These are phyloP conservation scores for Acromyrmex charruanus DNA, from an alignment of 1,140 invertebrate genomes.

Conservation along the genomic window DNA sequence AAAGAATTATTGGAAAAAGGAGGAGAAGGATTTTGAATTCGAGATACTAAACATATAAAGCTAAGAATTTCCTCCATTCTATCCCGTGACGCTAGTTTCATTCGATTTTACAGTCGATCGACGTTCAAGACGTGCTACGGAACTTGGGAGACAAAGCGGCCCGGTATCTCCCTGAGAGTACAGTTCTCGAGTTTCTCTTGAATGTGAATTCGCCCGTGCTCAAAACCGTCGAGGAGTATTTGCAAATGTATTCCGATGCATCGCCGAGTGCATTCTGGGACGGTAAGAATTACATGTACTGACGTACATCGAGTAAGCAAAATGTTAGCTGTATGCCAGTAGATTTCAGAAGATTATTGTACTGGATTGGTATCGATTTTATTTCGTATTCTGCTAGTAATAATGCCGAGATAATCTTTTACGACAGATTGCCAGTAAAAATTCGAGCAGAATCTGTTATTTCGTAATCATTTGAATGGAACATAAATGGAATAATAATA, in stretches of 20 bases:
- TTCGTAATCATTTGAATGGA: not conserved
- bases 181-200: constrained; percentile 75
- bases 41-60: constrained; percentile 8
- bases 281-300: constrained; percentile 69
- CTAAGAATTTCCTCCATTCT: not conserved
- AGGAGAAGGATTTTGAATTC: not conserved
- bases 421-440: not conserved
- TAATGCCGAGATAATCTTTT: not conserved
- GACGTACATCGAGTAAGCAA: not conserved
- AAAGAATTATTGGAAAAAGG: not conserved
- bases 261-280: constrained; percentile 65
- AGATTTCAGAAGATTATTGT: too few relatives aligned
- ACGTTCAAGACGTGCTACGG: constrained; percentile 17
- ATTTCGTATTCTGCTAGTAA: not conserved
- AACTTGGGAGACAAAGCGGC: constrained; percentile 37
- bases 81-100: constrained; percentile 24
- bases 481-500: not conserved
- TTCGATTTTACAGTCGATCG: constrained; percentile 56
- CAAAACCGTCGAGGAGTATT: constrained; percentile 63
- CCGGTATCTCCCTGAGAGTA: constrained; percentile 71
- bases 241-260: constrained; percentile 37
- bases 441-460: not conserved
- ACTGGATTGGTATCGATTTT: not conserved
- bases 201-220: constrained; percentile 54
- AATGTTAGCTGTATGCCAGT: not conserved